Evolutionary conservation across 2,888 invertebrate species (phyloP).

Genomic region (Polydrusus pterygomalis): DNA sequence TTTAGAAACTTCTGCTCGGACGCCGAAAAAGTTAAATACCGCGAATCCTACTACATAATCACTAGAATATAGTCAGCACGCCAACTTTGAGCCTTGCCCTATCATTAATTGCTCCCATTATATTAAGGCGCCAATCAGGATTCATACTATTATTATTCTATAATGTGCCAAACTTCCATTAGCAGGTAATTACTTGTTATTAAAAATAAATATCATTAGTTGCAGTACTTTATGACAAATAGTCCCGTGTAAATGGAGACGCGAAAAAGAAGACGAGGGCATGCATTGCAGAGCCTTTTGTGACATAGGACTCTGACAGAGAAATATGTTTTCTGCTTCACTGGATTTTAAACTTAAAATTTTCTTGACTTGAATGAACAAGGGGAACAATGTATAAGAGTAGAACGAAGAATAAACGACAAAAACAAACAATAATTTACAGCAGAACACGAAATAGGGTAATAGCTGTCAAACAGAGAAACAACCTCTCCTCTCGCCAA

Average conservation of each 20-base stretch:
- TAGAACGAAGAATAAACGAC: constrained; percentile 25
- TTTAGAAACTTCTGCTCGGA: constrained; percentile 33
- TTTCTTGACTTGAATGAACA: constrained; percentile 23
- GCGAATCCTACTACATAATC: constrained; percentile 23
- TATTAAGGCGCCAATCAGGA: no score
- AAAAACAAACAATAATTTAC: constrained; percentile 40
- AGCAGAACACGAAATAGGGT: constrained; percentile 26
- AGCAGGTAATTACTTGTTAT: no score
- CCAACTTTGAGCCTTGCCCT: not conserved
- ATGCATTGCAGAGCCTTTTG: constrained; percentile 6
- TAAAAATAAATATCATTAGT: no score
- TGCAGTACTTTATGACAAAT: no score
- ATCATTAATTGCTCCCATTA: not conserved
- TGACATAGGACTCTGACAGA: constrained; percentile 4
- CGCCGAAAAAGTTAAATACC: constrained; percentile 32
- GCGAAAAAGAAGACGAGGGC: not conserved
- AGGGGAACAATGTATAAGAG: constrained; percentile 21
- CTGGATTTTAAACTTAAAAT: constrained; percentile 7
- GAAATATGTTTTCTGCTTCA: constrained; percentile 28
- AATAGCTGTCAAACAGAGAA: constrained; percentile 37
- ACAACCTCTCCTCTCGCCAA: constrained; percentile 14
- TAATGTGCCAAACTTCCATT: no score
- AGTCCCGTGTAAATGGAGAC: not conserved
- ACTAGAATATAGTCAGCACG: not conserved
- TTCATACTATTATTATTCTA: no score